Evolutionary conservation across 2,888 invertebrate species (phyloP).

Genomic region (Ceriagrion tenellum): DNA sequence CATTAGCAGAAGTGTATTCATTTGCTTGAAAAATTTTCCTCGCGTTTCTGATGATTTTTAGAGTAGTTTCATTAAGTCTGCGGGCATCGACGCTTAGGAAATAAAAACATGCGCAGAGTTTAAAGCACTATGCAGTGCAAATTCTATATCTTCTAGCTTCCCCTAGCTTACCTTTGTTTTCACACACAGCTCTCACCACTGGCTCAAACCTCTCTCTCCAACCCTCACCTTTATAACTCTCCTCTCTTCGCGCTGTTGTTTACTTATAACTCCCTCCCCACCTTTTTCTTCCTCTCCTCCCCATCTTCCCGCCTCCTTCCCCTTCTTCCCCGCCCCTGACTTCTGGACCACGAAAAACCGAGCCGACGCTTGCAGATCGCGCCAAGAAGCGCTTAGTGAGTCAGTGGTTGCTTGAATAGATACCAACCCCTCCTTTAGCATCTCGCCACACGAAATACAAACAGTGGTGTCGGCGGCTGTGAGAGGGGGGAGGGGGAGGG

Average conservation of each 20-base stretch:
- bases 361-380: not conserved
- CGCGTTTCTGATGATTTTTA: too few species aligned
- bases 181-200: not conserved
- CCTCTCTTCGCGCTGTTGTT: slow-evolving; percentile 21
- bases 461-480: not conserved
- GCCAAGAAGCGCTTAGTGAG: slow-evolving; percentile 55
- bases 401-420: slow-evolving; percentile 61
- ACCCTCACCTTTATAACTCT: not conserved
- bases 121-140: not conserved
- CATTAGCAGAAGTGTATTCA: too few species aligned
- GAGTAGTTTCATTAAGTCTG: too few species aligned
- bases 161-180: not conserved
- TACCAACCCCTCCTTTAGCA: slow-evolving; percentile 20
- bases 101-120: too few species aligned
- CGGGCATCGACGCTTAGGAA: too few species aligned
- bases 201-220: not conserved
- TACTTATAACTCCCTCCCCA: not conserved
- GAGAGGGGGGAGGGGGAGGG: not conserved
- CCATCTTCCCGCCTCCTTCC: not conserved
- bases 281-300: not conserved
- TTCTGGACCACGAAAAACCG: slow-evolving; percentile 42
- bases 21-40: too few species aligned
- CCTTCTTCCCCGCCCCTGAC: not conserved
- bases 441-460: slow-evolving; percentile 48
- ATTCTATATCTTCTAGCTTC: not conserved